phyloP scores from a whole-genome alignment of 2,113 vertebrate genomes.

The Apodemus speciosus region DNA sequence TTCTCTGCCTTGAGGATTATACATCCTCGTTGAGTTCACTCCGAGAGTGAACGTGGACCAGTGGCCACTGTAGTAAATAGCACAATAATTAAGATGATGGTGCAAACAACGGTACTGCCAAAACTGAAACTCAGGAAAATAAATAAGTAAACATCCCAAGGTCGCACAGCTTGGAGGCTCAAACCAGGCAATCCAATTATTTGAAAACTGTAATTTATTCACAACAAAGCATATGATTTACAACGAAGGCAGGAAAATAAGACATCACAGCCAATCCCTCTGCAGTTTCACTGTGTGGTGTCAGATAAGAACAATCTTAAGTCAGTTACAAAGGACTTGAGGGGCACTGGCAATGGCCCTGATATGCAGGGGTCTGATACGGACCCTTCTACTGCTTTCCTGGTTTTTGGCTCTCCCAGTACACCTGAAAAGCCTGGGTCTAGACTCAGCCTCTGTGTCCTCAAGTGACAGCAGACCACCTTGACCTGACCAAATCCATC shows the following conservation, averaged over 20 bases:
- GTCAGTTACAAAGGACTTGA: not conserved
- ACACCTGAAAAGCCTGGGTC: not conserved
- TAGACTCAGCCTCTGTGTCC: not conserved
- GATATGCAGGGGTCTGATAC: not conserved
- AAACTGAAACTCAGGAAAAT: constrained; percentile 14
- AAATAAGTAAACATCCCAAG: not conserved
- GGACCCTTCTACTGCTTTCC: not conserved
- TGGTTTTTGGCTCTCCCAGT: not conserved
- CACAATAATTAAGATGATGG: not conserved
- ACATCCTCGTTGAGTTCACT: not conserved
- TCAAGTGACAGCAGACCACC: not conserved
- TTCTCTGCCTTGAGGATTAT: not conserved
- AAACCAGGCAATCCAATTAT: not conserved
- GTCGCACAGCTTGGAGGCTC: not conserved
- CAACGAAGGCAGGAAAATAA: not conserved
- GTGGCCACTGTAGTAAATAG: not conserved
- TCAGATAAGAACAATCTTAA: not conserved
- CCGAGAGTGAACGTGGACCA: not conserved
- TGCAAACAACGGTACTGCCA: not conserved
- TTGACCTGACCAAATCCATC: not conserved
- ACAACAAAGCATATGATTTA: not conserved
- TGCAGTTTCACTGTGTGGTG: not conserved
- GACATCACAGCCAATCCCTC: not conserved
- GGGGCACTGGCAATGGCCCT: not conserved
- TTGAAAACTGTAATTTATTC: not conserved